These are phyloP conservation scores for Lagocephalus sceleratus DNA, from an alignment of 2,797 vertebrate species.

Conservation along the genomic window DNA sequence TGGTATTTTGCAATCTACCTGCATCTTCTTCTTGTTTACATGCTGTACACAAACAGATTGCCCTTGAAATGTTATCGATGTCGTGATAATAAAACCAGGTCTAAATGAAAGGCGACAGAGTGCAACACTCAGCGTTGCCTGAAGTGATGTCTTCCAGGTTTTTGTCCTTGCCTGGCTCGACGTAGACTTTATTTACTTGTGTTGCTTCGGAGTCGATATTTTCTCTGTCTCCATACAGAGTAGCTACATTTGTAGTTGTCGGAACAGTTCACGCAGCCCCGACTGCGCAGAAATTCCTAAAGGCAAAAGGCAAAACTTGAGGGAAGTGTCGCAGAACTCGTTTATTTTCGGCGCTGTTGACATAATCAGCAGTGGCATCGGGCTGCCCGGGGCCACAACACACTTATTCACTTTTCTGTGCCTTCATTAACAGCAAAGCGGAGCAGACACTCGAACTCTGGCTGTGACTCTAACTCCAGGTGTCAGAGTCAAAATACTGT, in stretches of 20 bases:
- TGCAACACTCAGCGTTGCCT: no score
- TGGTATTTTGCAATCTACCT: not conserved
- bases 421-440: conserved; percentile 25
- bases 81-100: not conserved
- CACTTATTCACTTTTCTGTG: conserved; percentile 15
- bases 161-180: no score
- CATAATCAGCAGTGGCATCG: conserved; percentile 28
- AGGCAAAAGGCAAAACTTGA: conserved; percentile 11
- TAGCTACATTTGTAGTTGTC: not conserved
- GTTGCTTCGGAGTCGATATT: no score
- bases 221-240: not conserved
- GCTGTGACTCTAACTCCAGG: conserved; percentile 1
- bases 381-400: conserved; percentile 26
- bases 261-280: conserved; percentile 1
- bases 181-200: no score
- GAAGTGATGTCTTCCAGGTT: no score
- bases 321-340: conserved; percentile 10
- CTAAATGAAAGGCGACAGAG: not conserved
- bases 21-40: no score
- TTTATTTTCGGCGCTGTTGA: conserved; percentile 27
- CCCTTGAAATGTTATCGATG: no score
- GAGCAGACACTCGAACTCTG: conserved; percentile 12
- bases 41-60: no score
- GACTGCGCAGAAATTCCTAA: not conserved
- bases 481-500: no score